Evolutionary conservation across 2,888 invertebrate species (phyloP), one percentile per base, ranked within the genome.

Genomic region (Leucozona laternaria): DNA sequence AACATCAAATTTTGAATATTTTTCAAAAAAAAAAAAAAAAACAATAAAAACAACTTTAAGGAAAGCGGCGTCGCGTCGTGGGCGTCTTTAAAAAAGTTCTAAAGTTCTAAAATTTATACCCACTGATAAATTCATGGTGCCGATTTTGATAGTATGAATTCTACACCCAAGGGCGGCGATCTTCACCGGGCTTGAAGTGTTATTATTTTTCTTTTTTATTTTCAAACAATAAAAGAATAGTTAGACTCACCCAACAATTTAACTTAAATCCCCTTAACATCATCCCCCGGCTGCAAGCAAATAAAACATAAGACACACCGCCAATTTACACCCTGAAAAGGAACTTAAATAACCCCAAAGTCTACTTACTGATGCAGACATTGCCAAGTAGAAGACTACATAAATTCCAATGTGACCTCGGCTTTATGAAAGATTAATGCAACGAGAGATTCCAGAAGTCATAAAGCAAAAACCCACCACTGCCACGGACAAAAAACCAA

Each of bases 401-500:
- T 86, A 86, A 86, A 86, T 86, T 82, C 78, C 71, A 50, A 76
- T 86, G 82, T 82, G 86, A 86, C 86, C 86, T 86, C 82, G 71
- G 71, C 78, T 75, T 82, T 86, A 86, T 86, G 53, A 86, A 86
- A 86, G 86, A 86, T 86, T 86, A 86, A 86, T 86, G 86, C 78
- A 82, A 78, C 66, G 53, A 70, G 82, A 86, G 73, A 86, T 79
- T 86, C 72, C 79, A 86, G 64, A 78, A 86, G 82, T 82, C 86
- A 86, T 86, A 86, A 86, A 82, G 86, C 86, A 86, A 86, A 79
- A 86, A 76, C 78, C 86, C 71, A 60, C 82, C 85, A 70, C 73
- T 34, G 22, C 31, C 31, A 70, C 22, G 72, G 45, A 50, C 37
- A 45, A 31, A 73, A 45, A n/a, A n/a, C n/a, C n/a, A n/a, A n/a